phyloP scores from a whole-genome alignment of 2,113 vertebrate genomes.

The Notothenia coriiceps region DNA sequence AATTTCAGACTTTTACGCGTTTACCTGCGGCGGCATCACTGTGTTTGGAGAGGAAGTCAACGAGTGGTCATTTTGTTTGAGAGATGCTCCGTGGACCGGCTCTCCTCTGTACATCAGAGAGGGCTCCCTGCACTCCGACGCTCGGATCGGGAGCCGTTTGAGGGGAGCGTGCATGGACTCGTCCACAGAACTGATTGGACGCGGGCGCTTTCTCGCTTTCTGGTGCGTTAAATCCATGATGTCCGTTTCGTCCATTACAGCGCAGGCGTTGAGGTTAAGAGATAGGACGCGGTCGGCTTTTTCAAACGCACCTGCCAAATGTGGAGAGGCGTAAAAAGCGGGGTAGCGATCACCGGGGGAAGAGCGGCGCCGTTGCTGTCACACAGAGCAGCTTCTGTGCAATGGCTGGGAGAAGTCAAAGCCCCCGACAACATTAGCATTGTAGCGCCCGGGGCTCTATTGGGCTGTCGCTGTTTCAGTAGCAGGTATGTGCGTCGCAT shows the following conservation, averaged over 20 bases:
- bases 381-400: slow-evolving; percentile 70
- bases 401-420: slow-evolving; percentile 85
- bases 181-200: slow-evolving; percentile 80
- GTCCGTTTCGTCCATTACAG: slow-evolving; percentile 81
- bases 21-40: slow-evolving; percentile 83
- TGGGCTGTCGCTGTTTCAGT: slow-evolving; percentile 80
- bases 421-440: slow-evolving; percentile 83
- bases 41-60: slow-evolving; percentile 77
- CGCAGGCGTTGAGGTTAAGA: slow-evolving; percentile 32
- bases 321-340: slow-evolving; percentile 34
- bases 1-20: slow-evolving; percentile 43
- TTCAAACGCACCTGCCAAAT: slow-evolving; percentile 40
- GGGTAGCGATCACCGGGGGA: slow-evolving; percentile 34
- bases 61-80: slow-evolving; percentile 82
- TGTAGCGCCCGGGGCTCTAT: slow-evolving; percentile 76
- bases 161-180: slow-evolving; percentile 78
- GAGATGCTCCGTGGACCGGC: slow-evolving; percentile 73
- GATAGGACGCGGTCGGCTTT: slow-evolving; percentile 22
- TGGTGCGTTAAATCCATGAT: slow-evolving; percentile 84
- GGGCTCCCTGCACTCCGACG: slow-evolving; percentile 75
- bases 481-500: slow-evolving; percentile 79
- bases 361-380: slow-evolving; percentile 74
- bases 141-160: slow-evolving; percentile 79
- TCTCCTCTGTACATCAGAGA: slow-evolving; percentile 76
- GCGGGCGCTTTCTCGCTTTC: slow-evolving; percentile 81